A percentile compares a stretch with the other conserved stretches of the same genome.
Conservation (phyloP, 1,140 invertebrate genomes). For the Ceratitis capitata region DNA sequence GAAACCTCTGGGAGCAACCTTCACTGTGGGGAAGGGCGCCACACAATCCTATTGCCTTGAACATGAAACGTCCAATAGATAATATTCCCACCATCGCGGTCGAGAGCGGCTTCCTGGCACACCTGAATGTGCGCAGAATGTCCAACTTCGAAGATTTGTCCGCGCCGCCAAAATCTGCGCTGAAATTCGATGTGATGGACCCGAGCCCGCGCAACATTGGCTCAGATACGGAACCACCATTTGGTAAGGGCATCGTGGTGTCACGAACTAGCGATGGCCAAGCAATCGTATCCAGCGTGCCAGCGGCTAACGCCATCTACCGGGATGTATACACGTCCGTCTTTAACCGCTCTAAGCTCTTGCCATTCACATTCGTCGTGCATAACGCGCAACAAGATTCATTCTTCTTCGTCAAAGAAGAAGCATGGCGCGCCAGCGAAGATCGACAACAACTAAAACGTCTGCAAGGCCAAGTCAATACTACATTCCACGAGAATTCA, state of each 20-base stretch:
- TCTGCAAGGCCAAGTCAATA: conserved; percentile 90
- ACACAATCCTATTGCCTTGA: conserved; percentile 58
- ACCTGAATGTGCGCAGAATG: conserved; percentile 78
- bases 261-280: conserved; percentile 81
- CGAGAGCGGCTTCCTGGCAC: conserved; percentile 82
- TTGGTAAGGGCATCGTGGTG: conserved; percentile 90
- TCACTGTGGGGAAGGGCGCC: conserved; percentile 59
- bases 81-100: conserved; percentile 72
- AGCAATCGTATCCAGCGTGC: conserved; percentile 86
- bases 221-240: conserved; percentile 83
- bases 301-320: conserved; percentile 86
- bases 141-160: conserved; percentile 77
- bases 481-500: conserved; percentile 86
- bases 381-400: conserved; percentile 90
- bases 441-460: conserved; percentile 89
- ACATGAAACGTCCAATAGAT: conserved; percentile 60
- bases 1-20: conserved; percentile 59
- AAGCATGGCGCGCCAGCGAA: conserved; percentile 85
- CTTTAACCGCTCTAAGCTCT: conserved; percentile 88
- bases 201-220: conserved; percentile 77
- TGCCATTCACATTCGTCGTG: conserved; percentile 89
- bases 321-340: conserved; percentile 93
- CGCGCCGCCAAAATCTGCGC: conserved; percentile 76
- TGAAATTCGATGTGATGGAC: conserved; percentile 79
- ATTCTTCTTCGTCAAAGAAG: conserved; percentile 95